phyloP scores from a whole-genome alignment of 1,140 invertebrate genomes.

The Caenorhabditis inopinata region DNA sequence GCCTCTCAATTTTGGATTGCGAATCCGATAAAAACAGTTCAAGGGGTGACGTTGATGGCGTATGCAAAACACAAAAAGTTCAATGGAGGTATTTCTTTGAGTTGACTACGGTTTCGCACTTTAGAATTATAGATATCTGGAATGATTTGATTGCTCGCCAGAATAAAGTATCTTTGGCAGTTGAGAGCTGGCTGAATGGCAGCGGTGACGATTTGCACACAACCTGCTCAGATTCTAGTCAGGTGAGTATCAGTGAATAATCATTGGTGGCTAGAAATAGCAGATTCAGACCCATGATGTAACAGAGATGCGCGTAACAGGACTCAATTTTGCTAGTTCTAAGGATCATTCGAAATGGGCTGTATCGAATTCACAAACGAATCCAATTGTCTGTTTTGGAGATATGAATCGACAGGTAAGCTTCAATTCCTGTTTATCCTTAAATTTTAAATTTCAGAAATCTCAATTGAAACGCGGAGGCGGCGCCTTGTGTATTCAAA shows the following conservation, averaged over 20 bases:
- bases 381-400: slow-evolving; percentile 45
- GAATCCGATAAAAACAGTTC: slow-evolving; percentile 30
- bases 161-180: background rate
- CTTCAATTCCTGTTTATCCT: too few relatives aligned
- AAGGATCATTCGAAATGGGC: slow-evolving; percentile 47
- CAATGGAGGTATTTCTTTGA: slow-evolving; percentile 23
- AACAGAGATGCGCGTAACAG: background rate
- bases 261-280: background rate
- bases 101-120: too few relatives aligned
- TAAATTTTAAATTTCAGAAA: slow-evolving; percentile 1
- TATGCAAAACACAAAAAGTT: slow-evolving; percentile 43
- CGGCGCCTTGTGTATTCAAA: slow-evolving; percentile 36
- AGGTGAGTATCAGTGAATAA: slow-evolving; percentile 18
- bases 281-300: slow-evolving; percentile 22
- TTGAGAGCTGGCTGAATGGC: slow-evolving; percentile 45
- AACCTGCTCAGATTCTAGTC: background rate
- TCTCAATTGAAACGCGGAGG: slow-evolving; percentile 44
- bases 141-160: slow-evolving; percentile 24
- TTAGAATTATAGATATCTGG: slow-evolving; percentile 42
- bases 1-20: slow-evolving; percentile 29
- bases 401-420: slow-evolving; percentile 43
- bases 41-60: slow-evolving; percentile 1
- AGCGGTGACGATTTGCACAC: slow-evolving; percentile 39
- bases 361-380: background rate
- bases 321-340: slow-evolving; percentile 12